phyloP scores from a whole-genome alignment of 1,140 invertebrate genomes.

The Drosophila serrata region DNA sequence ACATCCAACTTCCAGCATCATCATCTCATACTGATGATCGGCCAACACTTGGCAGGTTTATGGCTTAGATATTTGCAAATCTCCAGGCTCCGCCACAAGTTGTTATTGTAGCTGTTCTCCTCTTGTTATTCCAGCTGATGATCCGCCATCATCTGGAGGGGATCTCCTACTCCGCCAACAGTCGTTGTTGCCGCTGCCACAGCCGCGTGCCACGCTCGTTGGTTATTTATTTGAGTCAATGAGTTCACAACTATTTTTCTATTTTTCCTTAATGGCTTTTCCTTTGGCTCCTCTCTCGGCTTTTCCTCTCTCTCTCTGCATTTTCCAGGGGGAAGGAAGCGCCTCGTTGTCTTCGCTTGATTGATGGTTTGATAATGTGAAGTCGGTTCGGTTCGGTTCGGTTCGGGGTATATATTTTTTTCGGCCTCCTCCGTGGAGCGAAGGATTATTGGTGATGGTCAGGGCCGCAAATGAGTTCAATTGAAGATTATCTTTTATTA shows the following conservation, averaged over 20 bases:
- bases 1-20: slow-evolving; percentile 29
- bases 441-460: slow-evolving; percentile 37
- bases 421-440: neutral
- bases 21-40: slow-evolving; percentile 54
- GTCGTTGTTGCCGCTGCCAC: neutral
- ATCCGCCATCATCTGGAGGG: slow-evolving; percentile 63
- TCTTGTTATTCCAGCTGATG: slow-evolving; percentile 77
- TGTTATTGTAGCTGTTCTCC: slow-evolving; percentile 78
- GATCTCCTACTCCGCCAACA: slow-evolving; percentile 38
- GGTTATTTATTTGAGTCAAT: slow-evolving; percentile 83
- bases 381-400: slow-evolving; percentile 21
- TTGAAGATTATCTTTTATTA: slow-evolving; percentile 56
- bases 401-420: slow-evolving; percentile 7
- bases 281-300: slow-evolving; percentile 24
- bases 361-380: slow-evolving; percentile 78
- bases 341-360: slow-evolving; percentile 73
- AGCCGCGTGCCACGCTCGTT: slow-evolving; percentile 53
- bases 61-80: slow-evolving; percentile 81
- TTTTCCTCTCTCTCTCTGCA: neutral
- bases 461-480: slow-evolving; percentile 45
- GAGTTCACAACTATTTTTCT: slow-evolving; percentile 82
- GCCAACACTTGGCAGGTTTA: slow-evolving; percentile 81
- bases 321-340: slow-evolving; percentile 56
- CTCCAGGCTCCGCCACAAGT: slow-evolving; percentile 58
- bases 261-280: slow-evolving; percentile 74